Evolutionary conservation across 2,113 vertebrate genomes (phyloP), one percentile per base, ranked within the genome.

Genomic region (Lagenorhynchus albirostris): DNA sequence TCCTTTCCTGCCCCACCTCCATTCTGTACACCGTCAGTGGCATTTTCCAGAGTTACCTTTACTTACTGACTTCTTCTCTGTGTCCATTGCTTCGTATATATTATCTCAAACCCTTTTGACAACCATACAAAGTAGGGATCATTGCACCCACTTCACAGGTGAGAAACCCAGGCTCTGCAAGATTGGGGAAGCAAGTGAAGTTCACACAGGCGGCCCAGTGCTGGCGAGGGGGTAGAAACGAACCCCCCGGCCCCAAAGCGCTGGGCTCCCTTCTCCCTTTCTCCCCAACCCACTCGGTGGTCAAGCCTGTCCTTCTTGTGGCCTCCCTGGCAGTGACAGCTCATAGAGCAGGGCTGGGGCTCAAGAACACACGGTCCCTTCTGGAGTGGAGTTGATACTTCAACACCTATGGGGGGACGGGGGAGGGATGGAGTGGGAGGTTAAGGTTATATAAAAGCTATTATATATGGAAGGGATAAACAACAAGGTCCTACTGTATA

Each of bases 21-120:
- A 0, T 5, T 44, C 25, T 3, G 2, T 15, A 25, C 5, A 11
- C 8, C 11, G 23, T 29, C 7, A 0, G 3, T 13, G 68, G 74
- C 33, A 36, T 36, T 38, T 67, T 36, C 17, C 41, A 7, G 2
- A 7, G 31, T 17, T 44, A 15, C 36, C 11, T 23, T 50, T 21
- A 11, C 58, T 12, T 38, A 33, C 1, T 53, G 38, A 25, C 68
- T 68, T 87, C 17, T 36, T 84, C 63, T 41, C 0, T 2, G 23
- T 38, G 21, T 53, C 70, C 38, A 5, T 0, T 5, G 10, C 53
- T 44, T 85, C 26, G 1, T 7, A 2, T 2, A 5, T 53, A 6
- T 67, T 5, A n/a, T 36, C 41, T 31, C 33, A 9, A 53, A 8
- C 33, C 41, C 77, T 76, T 83, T 21, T 4, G 47, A 68, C 41